Conservation (phyloP, 2,797 vertebrate species). For the Megalops cyprinoides region DNA sequence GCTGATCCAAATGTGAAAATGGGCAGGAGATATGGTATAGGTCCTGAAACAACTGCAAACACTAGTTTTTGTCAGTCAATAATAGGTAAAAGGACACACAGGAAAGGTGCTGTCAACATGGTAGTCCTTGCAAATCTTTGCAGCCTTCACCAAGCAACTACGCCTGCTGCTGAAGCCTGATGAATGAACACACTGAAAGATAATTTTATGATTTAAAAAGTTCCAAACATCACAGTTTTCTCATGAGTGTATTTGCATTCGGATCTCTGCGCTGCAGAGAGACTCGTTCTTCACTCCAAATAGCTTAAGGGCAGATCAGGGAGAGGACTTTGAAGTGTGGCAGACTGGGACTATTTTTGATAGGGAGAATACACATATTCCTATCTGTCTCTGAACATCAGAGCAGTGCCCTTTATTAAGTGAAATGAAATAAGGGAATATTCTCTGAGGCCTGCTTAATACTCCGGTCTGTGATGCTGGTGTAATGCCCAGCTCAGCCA, state of each 20-base stretch:
- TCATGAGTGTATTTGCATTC: too few species aligned
- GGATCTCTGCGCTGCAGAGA: too few species aligned
- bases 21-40: too few species aligned
- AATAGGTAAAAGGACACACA: too few species aligned
- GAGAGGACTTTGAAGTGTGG: neutral
- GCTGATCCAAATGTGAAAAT: too few species aligned
- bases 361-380: neutral
- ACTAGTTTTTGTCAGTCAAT: too few species aligned
- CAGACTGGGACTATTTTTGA: neutral
- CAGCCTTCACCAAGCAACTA: neutral
- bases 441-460: neutral
- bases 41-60: too few species aligned
- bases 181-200: neutral
- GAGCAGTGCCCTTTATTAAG: neutral
- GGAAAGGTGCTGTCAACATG: neutral
- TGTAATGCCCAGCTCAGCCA: neutral
- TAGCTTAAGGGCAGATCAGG: neutral
- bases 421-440: neutral
- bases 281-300: too few species aligned
- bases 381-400: neutral
- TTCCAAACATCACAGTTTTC: too few species aligned
- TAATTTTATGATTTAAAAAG: too few species aligned
- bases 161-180: neutral
- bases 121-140: neutral
- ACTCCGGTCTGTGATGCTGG: neutral